These are phyloP conservation scores for Danaus plexippus DNA, from an alignment of 1,140 invertebrate species.

Conservation along the genomic window DNA sequence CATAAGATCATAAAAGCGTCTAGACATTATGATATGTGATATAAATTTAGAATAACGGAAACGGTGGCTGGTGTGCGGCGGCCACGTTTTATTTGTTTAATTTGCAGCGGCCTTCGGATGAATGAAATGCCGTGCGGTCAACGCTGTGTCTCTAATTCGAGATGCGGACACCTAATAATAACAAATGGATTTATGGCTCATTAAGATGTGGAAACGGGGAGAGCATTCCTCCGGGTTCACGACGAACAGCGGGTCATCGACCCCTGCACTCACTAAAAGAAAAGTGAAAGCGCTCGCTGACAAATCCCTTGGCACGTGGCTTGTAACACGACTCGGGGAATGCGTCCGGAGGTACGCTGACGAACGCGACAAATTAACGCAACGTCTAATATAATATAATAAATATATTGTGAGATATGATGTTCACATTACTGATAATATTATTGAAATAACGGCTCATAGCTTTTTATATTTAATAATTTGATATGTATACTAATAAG, in stretches of 20 bases:
- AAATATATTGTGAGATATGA: too few relatives aligned
- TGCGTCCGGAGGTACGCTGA: constrained; percentile 19
- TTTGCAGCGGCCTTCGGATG: constrained; percentile 56
- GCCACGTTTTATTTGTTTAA: constrained; percentile 37
- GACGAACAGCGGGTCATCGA: constrained; percentile 43
- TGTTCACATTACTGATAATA: too few relatives aligned
- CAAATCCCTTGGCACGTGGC: constrained; percentile 45
- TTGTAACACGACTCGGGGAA: constrained; percentile 25
- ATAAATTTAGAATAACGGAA: constrained; percentile 63
- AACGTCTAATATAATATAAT: neutral
- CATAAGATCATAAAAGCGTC: constrained; percentile 5
- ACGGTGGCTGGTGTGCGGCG: constrained; percentile 25
- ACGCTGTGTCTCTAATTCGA: constrained; percentile 44
- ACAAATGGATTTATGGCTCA: constrained; percentile 59
- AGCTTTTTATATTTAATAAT: too few relatives aligned
- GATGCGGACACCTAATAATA: constrained; percentile 47
- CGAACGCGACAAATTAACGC: constrained; percentile 3
- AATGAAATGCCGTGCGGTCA: constrained; percentile 56
- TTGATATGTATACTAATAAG: too few relatives aligned
- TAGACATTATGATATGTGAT: constrained; percentile 37
- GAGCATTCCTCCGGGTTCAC: constrained; percentile 33
- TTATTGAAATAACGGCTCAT: too few relatives aligned
- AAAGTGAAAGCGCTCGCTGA: constrained; percentile 51
- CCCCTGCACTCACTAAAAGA: constrained; percentile 34
- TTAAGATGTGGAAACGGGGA: constrained; percentile 42